Base-by-base conservation (phyloP, 2,113 vertebrate species). In the Ptilorrhoa leucosticta region DNA sequence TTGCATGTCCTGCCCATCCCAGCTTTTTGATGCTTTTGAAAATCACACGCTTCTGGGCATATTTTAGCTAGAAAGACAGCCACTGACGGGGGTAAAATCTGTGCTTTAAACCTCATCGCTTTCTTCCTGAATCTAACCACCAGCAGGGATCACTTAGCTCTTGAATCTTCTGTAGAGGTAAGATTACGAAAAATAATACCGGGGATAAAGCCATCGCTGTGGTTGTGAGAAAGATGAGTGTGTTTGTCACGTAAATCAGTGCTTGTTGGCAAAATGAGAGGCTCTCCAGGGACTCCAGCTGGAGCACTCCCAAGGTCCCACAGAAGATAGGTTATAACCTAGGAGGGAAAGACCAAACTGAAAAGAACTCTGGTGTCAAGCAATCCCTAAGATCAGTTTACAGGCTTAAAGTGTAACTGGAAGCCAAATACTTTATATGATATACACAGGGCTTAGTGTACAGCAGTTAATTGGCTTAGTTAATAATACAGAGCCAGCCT, bases 31-130 rank as follows among this genome's bases (percentile, higher is more conserved):
- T 51, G 69, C 69, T 89, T 30, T 37, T 61, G 65, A 82, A 92
- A 94, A 96, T 92, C 65, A 92, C 54, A 86, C 48, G 56, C 88
- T 96, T 92, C 77, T 87, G 91, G 84, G 87, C 87, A 95, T 94
- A 79, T 83, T 94, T 84, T 69, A 92, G 37, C 69, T 87, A 37
- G 80, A 89, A 61, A 82, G 91, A 70, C 73, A 82, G 72, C 16
- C 51, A 42, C 40, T 64, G 71, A 16, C 31, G 71, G 53, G 39
- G 28, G 71, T 82, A 78, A 78, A 83, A 86, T 86, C 63, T 75
- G 30, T 73, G 50, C 71, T 86, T 90, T 44, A 93, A 77, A 93
- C 44, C 83, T 92, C 48, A 65, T 73, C 48, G 39, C n/a, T 88
- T 86, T 87, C 31, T 90, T 94, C 83, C 73, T 89, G 76, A 51